These are phyloP conservation scores for Hormaphis cornu DNA, from an alignment of 1,140 invertebrate genomes.

Conservation along the genomic window DNA sequence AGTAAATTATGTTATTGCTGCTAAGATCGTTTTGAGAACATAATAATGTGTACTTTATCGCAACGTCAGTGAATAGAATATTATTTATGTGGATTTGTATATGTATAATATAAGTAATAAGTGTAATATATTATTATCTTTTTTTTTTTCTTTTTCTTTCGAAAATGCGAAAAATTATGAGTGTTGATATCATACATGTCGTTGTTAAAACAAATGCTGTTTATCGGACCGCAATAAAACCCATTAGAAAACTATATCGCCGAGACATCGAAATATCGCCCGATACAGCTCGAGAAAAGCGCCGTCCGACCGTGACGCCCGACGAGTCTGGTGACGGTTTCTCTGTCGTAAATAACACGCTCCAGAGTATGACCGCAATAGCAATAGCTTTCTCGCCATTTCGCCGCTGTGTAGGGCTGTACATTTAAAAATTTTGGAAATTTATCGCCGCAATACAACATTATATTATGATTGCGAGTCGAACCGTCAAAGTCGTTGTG, in stretches of 20 bases:
- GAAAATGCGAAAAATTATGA: neutral
- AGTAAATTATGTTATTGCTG: neutral
- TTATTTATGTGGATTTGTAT: constrained; percentile 6
- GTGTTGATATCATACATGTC: neutral
- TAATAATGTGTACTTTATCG: constrained; percentile 8
- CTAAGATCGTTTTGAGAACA: no score
- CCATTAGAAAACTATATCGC: constrained; percentile 29
- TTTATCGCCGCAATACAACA: no score
- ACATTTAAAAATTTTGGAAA: no score
- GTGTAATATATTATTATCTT: neutral
- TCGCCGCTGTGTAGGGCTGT: no score
- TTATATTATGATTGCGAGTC: no score
- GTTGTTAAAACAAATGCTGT: constrained; percentile 22
- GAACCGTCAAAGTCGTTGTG: no score
- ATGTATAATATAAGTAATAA: neutral
- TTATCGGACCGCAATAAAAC: constrained; percentile 27
- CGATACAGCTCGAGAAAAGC: neutral
- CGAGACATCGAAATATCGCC: neutral
- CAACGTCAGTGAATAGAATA: constrained; percentile 12
- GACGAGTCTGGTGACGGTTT: neutral
- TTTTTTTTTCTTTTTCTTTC: neutral
- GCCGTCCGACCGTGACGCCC: constrained; percentile 6
- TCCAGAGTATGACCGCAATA: neutral
- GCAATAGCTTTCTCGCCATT: no score
- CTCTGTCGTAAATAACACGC: constrained; percentile 8